Evolutionary conservation across 2,113 vertebrate species (phyloP), one percentile per base, ranked within the genome.

Genomic region (Vulpes vulpes): DNA sequence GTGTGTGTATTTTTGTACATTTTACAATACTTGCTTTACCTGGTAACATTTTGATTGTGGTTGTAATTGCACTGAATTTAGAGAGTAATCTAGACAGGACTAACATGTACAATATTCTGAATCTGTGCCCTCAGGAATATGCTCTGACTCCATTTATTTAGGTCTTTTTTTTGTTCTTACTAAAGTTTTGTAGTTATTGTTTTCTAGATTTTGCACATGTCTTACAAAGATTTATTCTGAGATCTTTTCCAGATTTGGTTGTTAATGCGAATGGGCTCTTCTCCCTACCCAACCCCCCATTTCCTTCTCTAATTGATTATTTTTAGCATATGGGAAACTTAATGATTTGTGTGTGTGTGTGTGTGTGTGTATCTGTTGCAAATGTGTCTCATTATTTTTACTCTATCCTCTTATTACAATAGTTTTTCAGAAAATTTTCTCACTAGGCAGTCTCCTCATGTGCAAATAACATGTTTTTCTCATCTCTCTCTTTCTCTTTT

Each of bases 31-130:
- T 79, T 49, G 12, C 35, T 67, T n/a, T 78, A 74, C 35, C 43
- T 87, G 35, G 15, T 87, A 67, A 32, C 51, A 60, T 91, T 91
- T 92, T 73, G 23, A 67, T 64, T 96, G n/a, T 96, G 73, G n/a
- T 80, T 55, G 16, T 51, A 49, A 73, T 35, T 79, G 30, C 49
- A 23, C 80, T 69, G 35, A 79, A 69, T 60, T 79, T 78, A 95
- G 87, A 78, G 86, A 69, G 91, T 79, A 95, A 57, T 78, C n/a
- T 79, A 85, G 62, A 86, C 35, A 60, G 59, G 55, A 65, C 27
- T 43, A 32, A 38, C 76, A 71, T 71, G 51, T 59, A 20, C 25
- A n/a, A 51, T 43, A 57, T 78, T 67, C 57, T 82, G 20, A 53
- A 14, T 92, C 35, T 95, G 82, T 85, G 51, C 15, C 51, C 17